Percentiles rank a stretch among this genome's conserved stretches.
Conservation (phyloP, 2,797 vertebrate genomes). For the Eupleurogrammus muticus region DNA sequence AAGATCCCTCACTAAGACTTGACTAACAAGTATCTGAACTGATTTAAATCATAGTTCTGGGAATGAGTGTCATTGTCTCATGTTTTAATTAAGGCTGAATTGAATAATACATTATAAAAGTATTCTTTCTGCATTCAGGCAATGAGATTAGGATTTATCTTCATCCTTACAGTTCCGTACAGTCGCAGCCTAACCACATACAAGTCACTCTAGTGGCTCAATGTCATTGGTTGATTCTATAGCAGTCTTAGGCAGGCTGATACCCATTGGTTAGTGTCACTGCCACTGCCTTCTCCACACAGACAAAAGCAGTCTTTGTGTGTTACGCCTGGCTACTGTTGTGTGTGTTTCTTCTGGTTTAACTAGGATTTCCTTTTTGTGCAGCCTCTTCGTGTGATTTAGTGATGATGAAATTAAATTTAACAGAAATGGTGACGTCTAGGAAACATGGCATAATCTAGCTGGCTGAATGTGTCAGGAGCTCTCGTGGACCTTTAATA, state of each 20-base stretch:
- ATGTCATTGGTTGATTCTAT: constrained; percentile 54
- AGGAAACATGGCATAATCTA: no score
- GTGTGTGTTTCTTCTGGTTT: constrained; percentile 49
- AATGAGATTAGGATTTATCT: constrained; percentile 22
- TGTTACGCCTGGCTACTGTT: constrained; percentile 36
- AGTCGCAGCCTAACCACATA: constrained; percentile 50
- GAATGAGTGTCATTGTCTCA: constrained; percentile 10
- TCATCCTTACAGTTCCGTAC: constrained; percentile 33
- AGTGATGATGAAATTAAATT: constrained; percentile 53
- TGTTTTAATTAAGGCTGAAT: constrained; percentile 19
- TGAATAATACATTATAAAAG: constrained; percentile 3
- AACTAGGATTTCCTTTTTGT: constrained; percentile 49
- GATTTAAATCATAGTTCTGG: constrained; percentile 5
- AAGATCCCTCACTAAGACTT: constrained; percentile 10
- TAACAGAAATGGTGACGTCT: constrained; percentile 17
- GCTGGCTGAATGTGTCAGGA: no score
- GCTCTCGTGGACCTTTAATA: no score
- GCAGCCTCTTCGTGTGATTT: constrained; percentile 31
- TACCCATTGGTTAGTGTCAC: constrained; percentile 72
- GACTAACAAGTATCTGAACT: constrained; percentile 10
- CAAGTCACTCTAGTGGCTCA: constrained; percentile 34
- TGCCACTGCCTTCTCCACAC: constrained; percentile 64
- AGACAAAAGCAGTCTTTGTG: constrained; percentile 78
- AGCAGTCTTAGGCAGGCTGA: constrained; percentile 67
- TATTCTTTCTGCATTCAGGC: constrained; percentile 1